Base-by-base conservation (phyloP, 64 coral and sea anemone genomes). In the Anthopleura sola region DNA sequence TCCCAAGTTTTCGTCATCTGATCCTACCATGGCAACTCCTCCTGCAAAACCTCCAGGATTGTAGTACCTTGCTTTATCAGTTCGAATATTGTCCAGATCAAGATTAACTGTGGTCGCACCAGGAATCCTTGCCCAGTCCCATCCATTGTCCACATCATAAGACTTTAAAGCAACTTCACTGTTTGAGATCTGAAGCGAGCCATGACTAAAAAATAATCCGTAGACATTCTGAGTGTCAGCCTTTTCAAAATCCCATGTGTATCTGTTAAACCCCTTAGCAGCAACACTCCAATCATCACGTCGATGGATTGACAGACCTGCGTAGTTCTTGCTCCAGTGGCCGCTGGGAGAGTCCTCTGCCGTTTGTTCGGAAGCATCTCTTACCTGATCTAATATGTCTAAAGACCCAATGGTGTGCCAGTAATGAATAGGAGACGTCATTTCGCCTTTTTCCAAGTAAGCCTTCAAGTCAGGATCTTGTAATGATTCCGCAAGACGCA, bases 111-210 rank as follows among this genome's bases (percentile, higher is more conserved):
- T 86, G 7, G 92, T 94, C 18, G 92, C 75, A 31, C 92, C 92
- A 31, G 92, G 92, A 19, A 94, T 71, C 60, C 68, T 49, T 49
- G 76, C 55, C 92, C 92, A 94, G 17, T 94, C 92, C 92, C 92
- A 94, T 32, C 92, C 92, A 6, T 89, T 49, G 2, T 82, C 40
- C 40, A 94, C 87, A 34, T 94, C 84, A 80, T 94, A 68, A 10
- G 64, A 49, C 0, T 68, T 46, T 32, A 93, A 64, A 28, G 32
- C 17, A 26, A 29, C 60, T 90, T 94, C 92, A 23, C 84, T 90
- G 83, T 94, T 94, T 0, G 92, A 85, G 58, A 94, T 90, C 66
- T 86, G 92, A 3, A 93, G 36, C 6, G 87, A 84, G 5, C 92
- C 92, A 60, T 93, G 84, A 44, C 87, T 86, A 16, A 62, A 66